Evolutionary conservation across 2,888 invertebrate genomes (phyloP).

Genomic region (Altica lythri): DNA sequence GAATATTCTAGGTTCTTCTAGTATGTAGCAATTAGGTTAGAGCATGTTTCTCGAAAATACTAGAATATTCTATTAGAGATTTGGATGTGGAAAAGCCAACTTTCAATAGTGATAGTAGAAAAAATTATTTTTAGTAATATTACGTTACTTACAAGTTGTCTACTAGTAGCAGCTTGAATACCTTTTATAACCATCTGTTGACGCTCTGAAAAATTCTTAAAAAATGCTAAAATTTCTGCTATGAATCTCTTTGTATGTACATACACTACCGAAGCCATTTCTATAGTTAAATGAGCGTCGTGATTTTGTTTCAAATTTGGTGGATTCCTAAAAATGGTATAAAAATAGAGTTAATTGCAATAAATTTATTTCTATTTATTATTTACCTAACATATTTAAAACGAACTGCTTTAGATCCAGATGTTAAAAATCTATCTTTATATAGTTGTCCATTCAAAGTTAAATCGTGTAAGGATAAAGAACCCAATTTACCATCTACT

Average conservation of each 20-base stretch:
- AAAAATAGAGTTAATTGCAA: constrained; percentile 8
- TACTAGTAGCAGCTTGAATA: constrained; percentile 66
- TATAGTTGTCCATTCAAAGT: constrained; percentile 81
- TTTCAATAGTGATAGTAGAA: no score
- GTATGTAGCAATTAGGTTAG: no score
- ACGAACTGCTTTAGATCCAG: constrained; percentile 78
- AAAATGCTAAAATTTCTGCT: constrained; percentile 85
- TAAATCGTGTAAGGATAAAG: constrained; percentile 77
- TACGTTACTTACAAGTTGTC: constrained; percentile 59
- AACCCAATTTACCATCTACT: constrained; percentile 76
- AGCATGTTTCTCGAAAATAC: no score
- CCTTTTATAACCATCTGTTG: constrained; percentile 76
- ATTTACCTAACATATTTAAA: constrained; percentile 68
- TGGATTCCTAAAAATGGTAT: constrained; percentile 56
- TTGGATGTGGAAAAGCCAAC: no score
- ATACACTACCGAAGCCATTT: constrained; percentile 90
- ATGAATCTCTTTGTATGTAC: constrained; percentile 94
- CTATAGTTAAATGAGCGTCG: constrained; percentile 74
- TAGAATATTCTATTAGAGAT: no score
- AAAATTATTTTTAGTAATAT: no score
- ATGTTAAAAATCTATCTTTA: constrained; percentile 80
- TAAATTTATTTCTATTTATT: neutral
- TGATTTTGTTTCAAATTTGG: constrained; percentile 56
- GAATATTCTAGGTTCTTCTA: no score
- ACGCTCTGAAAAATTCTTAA: constrained; percentile 76